Percentiles rank a stretch among this genome's conserved stretches.
Evolutionary conservation across 2,888 invertebrate genomes (phyloP).

Genomic region (Parapristionchus giblindavisi): DNA sequence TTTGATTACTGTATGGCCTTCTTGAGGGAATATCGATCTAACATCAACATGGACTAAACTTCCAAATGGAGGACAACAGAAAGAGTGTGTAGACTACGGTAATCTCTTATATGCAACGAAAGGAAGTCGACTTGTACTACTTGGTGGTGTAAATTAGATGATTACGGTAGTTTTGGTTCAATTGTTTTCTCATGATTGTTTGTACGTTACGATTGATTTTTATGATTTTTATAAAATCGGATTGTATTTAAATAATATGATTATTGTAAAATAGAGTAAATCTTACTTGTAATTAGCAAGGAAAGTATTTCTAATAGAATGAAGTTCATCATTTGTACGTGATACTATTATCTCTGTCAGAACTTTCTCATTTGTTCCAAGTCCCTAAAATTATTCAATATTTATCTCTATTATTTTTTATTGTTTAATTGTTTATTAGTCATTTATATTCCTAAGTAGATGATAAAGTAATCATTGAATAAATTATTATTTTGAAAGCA

Average conservation of each 20-base stretch:
- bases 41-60: not conserved
- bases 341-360: conserved; percentile 88
- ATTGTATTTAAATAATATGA: not conserved
- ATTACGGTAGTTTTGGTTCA: not conserved
- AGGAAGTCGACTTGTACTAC: conserved; percentile 15
- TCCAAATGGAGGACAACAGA: conserved; percentile 1
- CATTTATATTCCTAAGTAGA: too few relatives aligned
- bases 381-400: conserved; percentile 77
- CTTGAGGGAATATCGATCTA: conserved; percentile 16
- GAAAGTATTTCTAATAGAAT: conserved; percentile 53
- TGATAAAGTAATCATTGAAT: too few relatives aligned
- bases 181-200: not conserved
- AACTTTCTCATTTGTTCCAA: conserved; percentile 83
- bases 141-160: conserved; percentile 1
- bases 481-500: too few relatives aligned
- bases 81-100: conserved; percentile 7
- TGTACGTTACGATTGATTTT: not conserved
- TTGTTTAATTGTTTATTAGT: too few relatives aligned
- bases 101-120: conserved; percentile 4
- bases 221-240: not conserved
- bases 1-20: too few relatives aligned
- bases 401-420: too few relatives aligned
- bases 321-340: conserved; percentile 74
- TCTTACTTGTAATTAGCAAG: conserved; percentile 50
- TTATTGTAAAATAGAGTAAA: conserved; percentile 16